Base-by-base conservation (phyloP, 2,113 vertebrate species). In the Nerophis ophidion region DNA sequence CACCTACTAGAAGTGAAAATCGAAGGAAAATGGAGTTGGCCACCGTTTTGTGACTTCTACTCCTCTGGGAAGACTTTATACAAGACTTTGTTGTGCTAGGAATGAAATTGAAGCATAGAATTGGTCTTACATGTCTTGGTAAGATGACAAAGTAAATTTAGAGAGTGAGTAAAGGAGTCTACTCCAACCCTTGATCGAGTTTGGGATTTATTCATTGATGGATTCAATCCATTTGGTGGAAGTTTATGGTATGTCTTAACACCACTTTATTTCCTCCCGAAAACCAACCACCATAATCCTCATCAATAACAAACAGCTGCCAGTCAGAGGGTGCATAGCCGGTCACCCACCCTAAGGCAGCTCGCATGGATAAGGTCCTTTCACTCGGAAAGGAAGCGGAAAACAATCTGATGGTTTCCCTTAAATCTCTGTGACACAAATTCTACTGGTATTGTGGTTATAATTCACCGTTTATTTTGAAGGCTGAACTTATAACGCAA, bases 341-440 rank as follows among this genome's bases (percentile, higher is more conserved):
- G 26, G 26, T 26, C 26, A 26, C 1, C 26, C 60, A 72, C 66
- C 70, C 50, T 46, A 13, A 61, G 58, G 49, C 60, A 34, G 33
- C 45, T 70, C 72, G 63, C 45, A 62, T 68, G 68, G 65, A 68
- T 15, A 6, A 66, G 60, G 40, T 59, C 52, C 42, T 54, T 63
- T 59, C 54, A 62, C 57, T 76, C 53, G 46, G 49, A 40, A 54
- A 68, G 45, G 17, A 66, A 61, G 49, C 61, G 54, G 36, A 67
- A 68, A 77, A 65, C 42, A 63, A 51, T 53, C 16, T 52, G 48
- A 68, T 35, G 42, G 33, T 62, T 53, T 59, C 61, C 33, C 16
- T 40, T 66, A 66, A 75, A 69, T 64, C 63, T 74, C 57, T 63
- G 16, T 55, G 59, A 61, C 60, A 58, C 26, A 56, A 66, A 69